Evolutionary conservation across 2,888 invertebrate species (phyloP), one percentile per base, ranked within the genome.

Genomic region (Amblyjoppa fuscipennis): DNA sequence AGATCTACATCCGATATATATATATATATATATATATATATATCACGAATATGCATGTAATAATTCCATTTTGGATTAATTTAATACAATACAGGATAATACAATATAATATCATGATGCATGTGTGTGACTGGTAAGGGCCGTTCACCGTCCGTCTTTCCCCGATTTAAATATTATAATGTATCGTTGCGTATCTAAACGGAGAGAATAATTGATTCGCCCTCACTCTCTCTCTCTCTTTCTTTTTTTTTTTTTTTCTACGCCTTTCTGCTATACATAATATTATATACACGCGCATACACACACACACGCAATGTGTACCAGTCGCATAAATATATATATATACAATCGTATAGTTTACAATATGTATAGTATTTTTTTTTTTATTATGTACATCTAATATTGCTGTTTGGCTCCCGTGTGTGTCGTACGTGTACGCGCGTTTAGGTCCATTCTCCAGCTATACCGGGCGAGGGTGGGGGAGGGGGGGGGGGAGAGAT

Each of bases 341-440:
- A 71, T 77, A 75, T 76, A 78, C 80, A 80, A 75, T 75, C 49
- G 74, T 75, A 76, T 76, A 76, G 75, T 76, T 76, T 76, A 76
- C 75, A 90, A 81, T 90, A 90, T 90, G 86, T 89, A 90, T 90
- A 90, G 74, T 81, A 71, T 75, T 76, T 66, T 66, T 59, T 76
- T 61, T 61, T 51, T 68, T 51, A 90, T 85, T 93, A 92, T 93
- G 90, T 93, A 93, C 93, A 93, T 88, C 92, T 93, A 93, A 91
- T 93, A 93, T 93, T 94, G 93, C 93, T 93, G 91, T 93, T 93
- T 93, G 92, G 92, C 92, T 92, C 90, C 87, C 89, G 87, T 89
- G 87, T 89, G 89, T 90, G 90, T 89, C 92, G 84, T 88, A 86
- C 88, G 88, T 90, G 85, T 89, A 88, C 87, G 87, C 88, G 89